These are phyloP conservation scores for Metridium senile DNA, from an alignment of 92 coral and sea anemone genomes.

Conservation along the genomic window DNA sequence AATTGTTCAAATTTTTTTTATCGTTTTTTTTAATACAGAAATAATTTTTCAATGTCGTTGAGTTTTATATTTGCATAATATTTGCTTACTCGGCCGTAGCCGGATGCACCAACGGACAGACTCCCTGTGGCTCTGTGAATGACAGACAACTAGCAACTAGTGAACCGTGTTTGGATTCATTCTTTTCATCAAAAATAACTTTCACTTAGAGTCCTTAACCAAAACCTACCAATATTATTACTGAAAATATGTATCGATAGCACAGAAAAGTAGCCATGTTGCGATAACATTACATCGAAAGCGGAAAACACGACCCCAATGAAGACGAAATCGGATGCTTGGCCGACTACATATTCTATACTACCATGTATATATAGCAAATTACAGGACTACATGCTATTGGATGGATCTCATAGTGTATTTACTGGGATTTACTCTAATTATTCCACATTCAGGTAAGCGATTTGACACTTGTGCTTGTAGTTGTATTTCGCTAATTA, in stretches of 20 bases:
- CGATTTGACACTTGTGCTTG: neutral
- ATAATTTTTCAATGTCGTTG: neutral
- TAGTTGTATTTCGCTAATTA: neutral
- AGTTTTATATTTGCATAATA: neutral
- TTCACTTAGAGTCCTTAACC: neutral
- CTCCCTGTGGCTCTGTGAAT: neutral
- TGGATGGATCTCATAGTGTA: neutral
- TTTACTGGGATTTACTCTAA: neutral
- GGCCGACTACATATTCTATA: neutral
- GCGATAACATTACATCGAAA: slow-evolving; percentile 2
- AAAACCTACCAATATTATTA: neutral
- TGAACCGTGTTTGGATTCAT: slow-evolving; percentile 3
- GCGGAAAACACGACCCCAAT: neutral
- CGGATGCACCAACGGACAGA: slow-evolving; percentile 29
- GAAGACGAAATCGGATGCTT: neutral
- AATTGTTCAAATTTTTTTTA: neutral
- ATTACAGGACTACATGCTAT: neutral
- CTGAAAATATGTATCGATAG: neutral
- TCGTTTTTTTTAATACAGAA: neutral
- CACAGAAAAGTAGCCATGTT: neutral
- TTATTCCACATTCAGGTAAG: slow-evolving; percentile 16
- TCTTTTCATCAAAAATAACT: neutral
- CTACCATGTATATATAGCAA: slow-evolving; percentile 1
- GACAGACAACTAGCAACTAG: neutral
- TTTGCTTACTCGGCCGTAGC: slow-evolving; percentile 17